A percentile compares a stretch with the other conserved stretches of the same genome.
Evolutionary conservation across 2,888 invertebrate species (phyloP).

Genomic region (Melipona bicolor): DNA sequence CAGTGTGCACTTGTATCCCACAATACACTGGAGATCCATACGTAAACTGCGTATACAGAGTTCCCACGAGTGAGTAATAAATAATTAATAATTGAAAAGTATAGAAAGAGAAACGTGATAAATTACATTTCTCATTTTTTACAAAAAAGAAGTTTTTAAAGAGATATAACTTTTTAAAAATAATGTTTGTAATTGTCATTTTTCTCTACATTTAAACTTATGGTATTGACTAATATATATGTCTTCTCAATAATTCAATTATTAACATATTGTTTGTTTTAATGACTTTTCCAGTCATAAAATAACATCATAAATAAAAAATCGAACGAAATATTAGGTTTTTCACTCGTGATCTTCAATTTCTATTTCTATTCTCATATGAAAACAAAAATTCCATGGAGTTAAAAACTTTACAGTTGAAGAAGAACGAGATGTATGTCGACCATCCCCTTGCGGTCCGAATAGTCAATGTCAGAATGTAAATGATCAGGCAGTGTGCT

Average conservation of each 20-base stretch:
- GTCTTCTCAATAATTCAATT: not conserved
- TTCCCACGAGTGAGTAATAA: conserved; percentile 51
- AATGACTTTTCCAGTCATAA: not conserved
- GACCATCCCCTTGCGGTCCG: conserved; percentile 85
- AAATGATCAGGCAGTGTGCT: conserved; percentile 84
- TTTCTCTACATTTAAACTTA: too few species aligned
- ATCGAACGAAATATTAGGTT: not conserved
- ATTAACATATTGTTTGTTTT: not conserved
- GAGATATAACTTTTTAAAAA: too few species aligned
- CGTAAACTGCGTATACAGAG: conserved; percentile 85
- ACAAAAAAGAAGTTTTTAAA: not conserved
- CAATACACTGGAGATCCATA: conserved; percentile 89
- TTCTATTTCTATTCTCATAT: too few species aligned
- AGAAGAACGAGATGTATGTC: conserved; percentile 79
- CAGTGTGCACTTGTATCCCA: conserved; percentile 90
- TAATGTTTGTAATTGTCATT: too few species aligned
- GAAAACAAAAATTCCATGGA: not conserved
- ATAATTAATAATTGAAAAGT: conserved; percentile 11
- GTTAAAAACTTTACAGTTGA: conserved; percentile 36
- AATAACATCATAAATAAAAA: not conserved
- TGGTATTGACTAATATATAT: too few species aligned
- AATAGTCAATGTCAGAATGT: conserved; percentile 85
- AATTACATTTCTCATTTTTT: not conserved
- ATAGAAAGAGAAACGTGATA: not conserved
- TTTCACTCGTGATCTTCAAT: not conserved